These are phyloP conservation scores for Brachyptera risi DNA, from an alignment of 2,888 invertebrate genomes.

Conservation along the genomic window DNA sequence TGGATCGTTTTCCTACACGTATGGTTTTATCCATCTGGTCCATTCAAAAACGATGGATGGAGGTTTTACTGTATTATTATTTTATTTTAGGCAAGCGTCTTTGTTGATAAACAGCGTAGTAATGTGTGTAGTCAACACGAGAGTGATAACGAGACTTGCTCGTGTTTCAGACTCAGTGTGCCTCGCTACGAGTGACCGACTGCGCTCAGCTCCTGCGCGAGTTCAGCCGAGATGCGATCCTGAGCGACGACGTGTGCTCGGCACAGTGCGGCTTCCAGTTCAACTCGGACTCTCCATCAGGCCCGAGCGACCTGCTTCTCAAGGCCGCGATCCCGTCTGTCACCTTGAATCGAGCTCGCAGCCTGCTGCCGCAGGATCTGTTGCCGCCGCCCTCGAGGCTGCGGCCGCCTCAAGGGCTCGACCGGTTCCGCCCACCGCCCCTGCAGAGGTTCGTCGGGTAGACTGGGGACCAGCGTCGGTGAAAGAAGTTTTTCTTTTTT, in stretches of 20 bases:
- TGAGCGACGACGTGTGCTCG: conserved; percentile 83
- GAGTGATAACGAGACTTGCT: too few species aligned
- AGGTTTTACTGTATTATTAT: too few species aligned
- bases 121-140: too few species aligned
- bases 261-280: conserved; percentile 81
- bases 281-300: conserved; percentile 5
- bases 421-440: conserved; percentile 8
- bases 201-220: conserved; percentile 78
- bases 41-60: too few species aligned
- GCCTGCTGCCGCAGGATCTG: conserved; percentile 25
- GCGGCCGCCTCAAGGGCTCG: not conserved
- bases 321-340: conserved; percentile 16
- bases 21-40: too few species aligned
- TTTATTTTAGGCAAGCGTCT: too few species aligned
- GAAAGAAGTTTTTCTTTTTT: too few species aligned
- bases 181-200: conserved; percentile 81
- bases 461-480: not conserved
- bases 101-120: too few species aligned
- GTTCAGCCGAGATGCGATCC: conserved; percentile 76
- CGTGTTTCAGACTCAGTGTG: conserved; percentile 71
- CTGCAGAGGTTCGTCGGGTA: conserved; percentile 5
- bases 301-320: conserved; percentile 14
- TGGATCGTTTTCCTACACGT: too few species aligned
- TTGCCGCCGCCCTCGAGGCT: conserved; percentile 29
- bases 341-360: conserved; percentile 4